Percentiles rank a stretch among this genome's conserved stretches.
Evolutionary conservation across 2,113 vertebrate genomes (phyloP).

Genomic region (Cercopithecus mona): DNA sequence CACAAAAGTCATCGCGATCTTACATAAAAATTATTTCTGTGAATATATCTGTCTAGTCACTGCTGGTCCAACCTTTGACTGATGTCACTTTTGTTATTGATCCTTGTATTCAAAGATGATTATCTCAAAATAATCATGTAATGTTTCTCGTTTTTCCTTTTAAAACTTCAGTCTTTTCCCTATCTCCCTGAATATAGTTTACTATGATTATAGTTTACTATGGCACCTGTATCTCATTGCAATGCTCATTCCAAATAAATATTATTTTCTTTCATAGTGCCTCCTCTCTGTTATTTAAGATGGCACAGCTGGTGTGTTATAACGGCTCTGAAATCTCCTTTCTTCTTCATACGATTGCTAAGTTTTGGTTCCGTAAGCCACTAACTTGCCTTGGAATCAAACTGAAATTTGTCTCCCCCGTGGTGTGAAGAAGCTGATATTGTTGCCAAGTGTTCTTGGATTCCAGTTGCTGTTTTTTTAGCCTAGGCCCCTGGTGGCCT

Average conservation of each 20-base stretch:
- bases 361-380: constrained; percentile 5
- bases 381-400: constrained; percentile 34
- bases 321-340: background rate
- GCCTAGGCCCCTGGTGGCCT: constrained; percentile 11
- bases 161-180: background rate
- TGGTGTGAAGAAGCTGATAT: background rate
- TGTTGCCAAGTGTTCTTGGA: constrained; percentile 61
- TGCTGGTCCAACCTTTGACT: background rate
- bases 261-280: background rate
- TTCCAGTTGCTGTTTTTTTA: background rate
- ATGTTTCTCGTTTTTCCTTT: background rate
- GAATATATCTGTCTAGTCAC: background rate
- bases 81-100: background rate
- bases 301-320: background rate
- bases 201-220: background rate
- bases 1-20: background rate
- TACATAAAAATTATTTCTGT: background rate
- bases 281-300: background rate
- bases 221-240: background rate
- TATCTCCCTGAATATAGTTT: background rate
- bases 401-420: background rate
- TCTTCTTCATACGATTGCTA: background rate
- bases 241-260: background rate
- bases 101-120: background rate
- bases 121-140: background rate